These are phyloP conservation scores for Pollimyrus isidori DNA, from an alignment of 2,113 vertebrate genomes.

Conservation along the genomic window DNA sequence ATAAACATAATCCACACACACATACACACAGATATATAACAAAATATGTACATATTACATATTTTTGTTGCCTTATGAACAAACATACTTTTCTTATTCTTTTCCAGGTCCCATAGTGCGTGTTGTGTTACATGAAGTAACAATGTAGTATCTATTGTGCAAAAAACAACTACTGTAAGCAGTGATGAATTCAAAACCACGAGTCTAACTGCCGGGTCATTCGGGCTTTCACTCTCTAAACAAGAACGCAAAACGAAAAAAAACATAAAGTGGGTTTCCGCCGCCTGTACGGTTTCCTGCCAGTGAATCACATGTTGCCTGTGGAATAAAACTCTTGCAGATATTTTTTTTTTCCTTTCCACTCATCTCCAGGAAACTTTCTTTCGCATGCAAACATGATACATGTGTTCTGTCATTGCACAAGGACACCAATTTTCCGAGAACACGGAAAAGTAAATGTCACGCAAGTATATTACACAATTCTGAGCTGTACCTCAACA, in stretches of 20 bases:
- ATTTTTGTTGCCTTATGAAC: background rate
- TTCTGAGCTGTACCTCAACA: conserved; percentile 39
- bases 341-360: conserved; percentile 51
- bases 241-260: background rate
- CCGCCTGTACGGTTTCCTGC: conserved; percentile 5
- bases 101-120: too few species aligned
- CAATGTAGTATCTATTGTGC: background rate
- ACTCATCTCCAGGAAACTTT: conserved; percentile 58
- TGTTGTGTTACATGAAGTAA: background rate
- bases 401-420: conserved; percentile 20
- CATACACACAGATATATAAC: background rate
- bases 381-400: conserved; percentile 21
- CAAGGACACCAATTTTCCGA: conserved; percentile 43
- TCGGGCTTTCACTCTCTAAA: background rate
- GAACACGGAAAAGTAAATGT: conserved; percentile 58
- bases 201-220: background rate
- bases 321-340: conserved; percentile 5
- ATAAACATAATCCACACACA: background rate
- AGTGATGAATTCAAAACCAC: background rate
- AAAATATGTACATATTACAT: background rate
- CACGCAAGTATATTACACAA: conserved; percentile 48
- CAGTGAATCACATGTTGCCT: conserved; percentile 11
- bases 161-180: background rate
- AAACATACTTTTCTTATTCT: too few species aligned
- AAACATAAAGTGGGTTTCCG: background rate